Conservation (phyloP, 2,113 vertebrate genomes). For the Lathamus discolor region DNA sequence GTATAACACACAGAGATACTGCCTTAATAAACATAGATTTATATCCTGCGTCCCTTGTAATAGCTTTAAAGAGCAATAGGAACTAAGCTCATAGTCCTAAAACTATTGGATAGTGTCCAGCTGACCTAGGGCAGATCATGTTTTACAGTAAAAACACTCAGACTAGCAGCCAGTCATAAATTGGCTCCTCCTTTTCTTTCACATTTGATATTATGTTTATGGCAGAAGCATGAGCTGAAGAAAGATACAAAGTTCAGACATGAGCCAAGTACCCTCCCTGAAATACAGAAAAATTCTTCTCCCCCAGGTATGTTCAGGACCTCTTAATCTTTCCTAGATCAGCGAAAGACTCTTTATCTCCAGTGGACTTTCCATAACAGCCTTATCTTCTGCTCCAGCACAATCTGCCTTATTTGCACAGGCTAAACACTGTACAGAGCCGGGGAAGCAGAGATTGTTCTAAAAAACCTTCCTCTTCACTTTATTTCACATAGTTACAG, state of each 20-base stretch:
- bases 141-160: not conserved
- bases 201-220: not conserved
- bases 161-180: not conserved
- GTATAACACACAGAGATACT: not conserved
- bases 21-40: constrained; percentile 4
- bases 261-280: not conserved
- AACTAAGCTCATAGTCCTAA: not conserved
- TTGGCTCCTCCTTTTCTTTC: not conserved
- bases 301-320: not conserved
- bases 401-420: not conserved
- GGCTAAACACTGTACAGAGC: not conserved
- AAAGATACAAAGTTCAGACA: not conserved
- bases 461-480: not conserved
- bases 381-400: not conserved
- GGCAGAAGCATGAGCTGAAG: not conserved
- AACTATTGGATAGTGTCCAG: not conserved
- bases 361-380: not conserved
- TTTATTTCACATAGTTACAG: not conserved
- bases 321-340: not conserved
- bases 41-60: not conserved
- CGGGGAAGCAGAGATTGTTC: fast-evolving
- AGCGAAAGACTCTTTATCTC: not conserved
- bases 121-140: not conserved
- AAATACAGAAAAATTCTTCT: not conserved
- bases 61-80: not conserved